Evolutionary conservation across 2,888 invertebrate genomes (phyloP).

Genomic region (Andrena hattorfiana): DNA sequence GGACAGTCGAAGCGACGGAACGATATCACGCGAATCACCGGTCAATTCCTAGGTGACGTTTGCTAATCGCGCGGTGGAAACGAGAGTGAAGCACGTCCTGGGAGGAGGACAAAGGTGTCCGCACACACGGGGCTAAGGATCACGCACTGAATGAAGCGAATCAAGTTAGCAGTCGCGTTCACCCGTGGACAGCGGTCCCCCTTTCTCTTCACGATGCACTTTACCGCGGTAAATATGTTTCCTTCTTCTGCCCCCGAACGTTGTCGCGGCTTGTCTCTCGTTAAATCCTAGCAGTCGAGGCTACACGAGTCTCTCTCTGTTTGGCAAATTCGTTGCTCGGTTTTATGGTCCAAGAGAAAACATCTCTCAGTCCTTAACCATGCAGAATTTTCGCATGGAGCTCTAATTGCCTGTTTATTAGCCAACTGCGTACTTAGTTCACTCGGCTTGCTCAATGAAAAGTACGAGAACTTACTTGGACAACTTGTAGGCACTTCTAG

Average conservation of each 20-base stretch:
- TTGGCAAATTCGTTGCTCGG: background rate
- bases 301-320: background rate
- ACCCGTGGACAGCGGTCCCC: conserved; percentile 70
- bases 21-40: background rate
- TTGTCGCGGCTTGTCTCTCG: conserved; percentile 26
- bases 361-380: background rate
- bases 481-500: no score
- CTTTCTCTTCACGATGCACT: conserved; percentile 80
- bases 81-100: background rate
- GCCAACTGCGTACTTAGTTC: no score
- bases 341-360: background rate
- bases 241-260: conserved; percentile 57
- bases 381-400: no score
- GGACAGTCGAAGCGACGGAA: background rate
- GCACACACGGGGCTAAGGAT: conserved; percentile 77
- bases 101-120: conserved; percentile 41
- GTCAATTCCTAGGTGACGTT: no score
- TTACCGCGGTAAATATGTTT: conserved; percentile 65
- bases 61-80: no score
- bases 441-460: no score
- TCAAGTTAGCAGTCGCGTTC: conserved; percentile 62
- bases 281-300: background rate
- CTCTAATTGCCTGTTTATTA: no score
- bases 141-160: conserved; percentile 83
- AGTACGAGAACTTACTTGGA: no score